Conservation (phyloP, 2,888 invertebrate genomes). For the Phaedon cochleariae region DNA sequence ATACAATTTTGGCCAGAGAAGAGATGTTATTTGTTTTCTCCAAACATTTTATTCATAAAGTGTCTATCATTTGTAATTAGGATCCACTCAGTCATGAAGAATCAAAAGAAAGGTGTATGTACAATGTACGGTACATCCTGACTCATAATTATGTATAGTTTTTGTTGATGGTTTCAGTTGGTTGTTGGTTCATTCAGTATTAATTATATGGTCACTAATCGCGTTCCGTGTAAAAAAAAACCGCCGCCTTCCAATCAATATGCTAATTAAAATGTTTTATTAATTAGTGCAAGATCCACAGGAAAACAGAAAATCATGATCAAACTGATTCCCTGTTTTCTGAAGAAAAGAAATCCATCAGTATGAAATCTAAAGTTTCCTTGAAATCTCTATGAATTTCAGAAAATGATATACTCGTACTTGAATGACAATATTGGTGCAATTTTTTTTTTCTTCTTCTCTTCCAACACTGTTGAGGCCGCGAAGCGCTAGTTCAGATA, state of each 20-base stretch:
- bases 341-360: neutral
- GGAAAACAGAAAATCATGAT: neutral
- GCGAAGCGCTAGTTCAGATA: too few species aligned
- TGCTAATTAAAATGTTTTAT: conserved; percentile 15
- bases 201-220: conserved; percentile 14
- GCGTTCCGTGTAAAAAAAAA: neutral
- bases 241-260: conserved; percentile 10
- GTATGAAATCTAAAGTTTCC: neutral
- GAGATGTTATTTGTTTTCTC: too few species aligned
- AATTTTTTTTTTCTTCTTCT: too few species aligned
- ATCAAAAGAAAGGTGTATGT: neutral
- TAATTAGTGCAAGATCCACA: neutral
- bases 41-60: too few species aligned
- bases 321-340: neutral
- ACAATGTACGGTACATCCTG: neutral
- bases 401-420: too few species aligned
- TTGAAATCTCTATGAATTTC: too few species aligned
- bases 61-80: too few species aligned
- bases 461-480: too few species aligned
- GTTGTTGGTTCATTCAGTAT: neutral
- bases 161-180: neutral
- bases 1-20: too few species aligned
- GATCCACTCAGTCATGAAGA: neutral
- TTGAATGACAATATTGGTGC: too few species aligned
- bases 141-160: neutral